Evolutionary conservation across 2,113 vertebrate genomes (phyloP), one percentile per base, ranked within the genome.

Genomic region (Ciconia stormi): DNA sequence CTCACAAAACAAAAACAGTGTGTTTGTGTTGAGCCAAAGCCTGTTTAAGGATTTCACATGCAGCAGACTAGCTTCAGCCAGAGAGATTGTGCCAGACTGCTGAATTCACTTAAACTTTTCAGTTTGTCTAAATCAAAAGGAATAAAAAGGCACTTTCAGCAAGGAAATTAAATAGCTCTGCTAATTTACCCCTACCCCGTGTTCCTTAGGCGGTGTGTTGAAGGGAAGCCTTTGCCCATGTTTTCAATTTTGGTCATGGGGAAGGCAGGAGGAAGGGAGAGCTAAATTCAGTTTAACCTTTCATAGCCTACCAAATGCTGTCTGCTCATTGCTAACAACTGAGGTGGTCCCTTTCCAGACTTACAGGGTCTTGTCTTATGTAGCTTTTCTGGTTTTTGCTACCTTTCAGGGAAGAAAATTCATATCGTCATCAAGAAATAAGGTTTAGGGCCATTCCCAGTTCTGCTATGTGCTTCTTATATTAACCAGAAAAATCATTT

Each of bases 1-100:
- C 89, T 94, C 91, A 95, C 87, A 84, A 96, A 96, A 97, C 91
- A 96, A 96, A 95, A 95, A 2, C 94, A 91, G 63, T 34, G 70
- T 81, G 82, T 78, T 95, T 83, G 80, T 94, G 80, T 58, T 78
- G 77, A 92, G 95, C 63, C 89, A 95, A 96, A 94, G 67, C 49
- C 76, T 42, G 11, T 81, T 94, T 70, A 78, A 94, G 61, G 81
- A 63, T 87, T 93, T 95, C 92, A 63, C 42, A 83, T 42, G 67
- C 66, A 65, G 49, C 56, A 69, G 81, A 76, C 27, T 67, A 86
- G 67, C 78, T 90, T 79, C 84, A 94, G 70, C n/a, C 14, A 4
- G 56, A 61, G 30, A 55, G 40, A 16, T 53, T 25, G 46, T 89
- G 93, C 85, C 92, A 94, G 72, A 46, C 85, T 83, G 55, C n/a